phyloP scores from a whole-genome alignment of 2,113 vertebrate genomes.

The Scolopax mira region DNA sequence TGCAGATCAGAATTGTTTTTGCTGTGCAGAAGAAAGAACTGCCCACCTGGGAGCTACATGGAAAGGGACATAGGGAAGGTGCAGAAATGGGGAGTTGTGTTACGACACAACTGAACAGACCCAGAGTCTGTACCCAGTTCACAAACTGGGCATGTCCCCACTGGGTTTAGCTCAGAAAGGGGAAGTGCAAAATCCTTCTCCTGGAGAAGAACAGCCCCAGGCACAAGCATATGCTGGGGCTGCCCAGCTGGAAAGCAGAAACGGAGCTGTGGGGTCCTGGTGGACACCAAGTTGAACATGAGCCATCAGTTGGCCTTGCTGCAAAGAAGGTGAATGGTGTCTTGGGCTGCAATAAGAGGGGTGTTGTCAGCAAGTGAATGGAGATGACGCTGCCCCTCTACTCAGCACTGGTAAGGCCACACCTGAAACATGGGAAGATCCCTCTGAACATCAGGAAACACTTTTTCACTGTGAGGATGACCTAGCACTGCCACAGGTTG shows the following conservation, averaged over 20 bases:
- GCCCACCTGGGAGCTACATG: not conserved
- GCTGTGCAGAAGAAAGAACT: not conserved
- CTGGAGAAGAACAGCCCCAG: not conserved
- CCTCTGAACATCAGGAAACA: not conserved
- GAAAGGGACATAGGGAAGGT: not conserved
- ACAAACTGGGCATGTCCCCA: fast-evolving
- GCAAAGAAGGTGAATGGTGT: no score
- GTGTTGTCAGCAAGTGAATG: no score
- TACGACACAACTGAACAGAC: not conserved
- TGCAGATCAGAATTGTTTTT: not conserved
- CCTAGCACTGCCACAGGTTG: not conserved
- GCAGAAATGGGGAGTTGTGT: not conserved
- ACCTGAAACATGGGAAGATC: not conserved
- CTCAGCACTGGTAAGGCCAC: no score
- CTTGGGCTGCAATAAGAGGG: no score
- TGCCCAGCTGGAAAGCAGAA: no score
- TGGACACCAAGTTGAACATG: no score
- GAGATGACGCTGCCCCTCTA: no score
- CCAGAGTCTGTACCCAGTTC: not conserved
- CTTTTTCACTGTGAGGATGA: not conserved
- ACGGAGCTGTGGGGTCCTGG: no score
- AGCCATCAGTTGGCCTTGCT: no score
- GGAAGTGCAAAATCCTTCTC: not conserved
- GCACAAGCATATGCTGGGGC: no score
- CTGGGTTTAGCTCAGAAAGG: not conserved